Percentiles rank a stretch among this genome's conserved stretches.
Conservation (phyloP, 2,113 vertebrate genomes). For the Hypomesus transpacificus region DNA sequence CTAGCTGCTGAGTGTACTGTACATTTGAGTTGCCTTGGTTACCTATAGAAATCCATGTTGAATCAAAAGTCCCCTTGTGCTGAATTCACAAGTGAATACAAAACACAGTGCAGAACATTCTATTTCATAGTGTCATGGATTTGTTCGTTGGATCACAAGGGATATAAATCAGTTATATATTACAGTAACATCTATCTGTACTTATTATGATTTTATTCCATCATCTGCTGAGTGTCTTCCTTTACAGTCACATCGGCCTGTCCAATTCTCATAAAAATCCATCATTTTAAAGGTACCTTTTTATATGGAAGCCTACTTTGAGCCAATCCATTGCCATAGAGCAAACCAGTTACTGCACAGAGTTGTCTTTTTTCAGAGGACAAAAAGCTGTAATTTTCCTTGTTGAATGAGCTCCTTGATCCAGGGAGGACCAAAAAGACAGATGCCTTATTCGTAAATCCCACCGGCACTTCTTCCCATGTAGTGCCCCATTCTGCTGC, state of each 20-base stretch:
- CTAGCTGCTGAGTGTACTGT: slow-evolving; percentile 22
- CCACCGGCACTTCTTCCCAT: slow-evolving; percentile 21
- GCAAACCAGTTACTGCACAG: slow-evolving; percentile 26
- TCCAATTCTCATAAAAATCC: slow-evolving; percentile 32
- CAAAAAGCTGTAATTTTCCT: slow-evolving; percentile 48
- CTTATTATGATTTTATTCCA: neutral
- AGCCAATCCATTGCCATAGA: slow-evolving; percentile 43
- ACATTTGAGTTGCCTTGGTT: slow-evolving; percentile 44
- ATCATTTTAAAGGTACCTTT: slow-evolving; percentile 20
- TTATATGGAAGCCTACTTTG: slow-evolving; percentile 22
- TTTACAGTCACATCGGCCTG: slow-evolving; percentile 24
- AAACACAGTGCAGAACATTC: neutral
- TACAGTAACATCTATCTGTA: neutral
- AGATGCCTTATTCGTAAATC: slow-evolving; percentile 62
- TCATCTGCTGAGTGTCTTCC: neutral
- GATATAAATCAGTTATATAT: neutral
- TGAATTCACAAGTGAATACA: slow-evolving; percentile 31
- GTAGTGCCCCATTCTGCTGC: slow-evolving; percentile 41
- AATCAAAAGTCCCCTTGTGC: slow-evolving; percentile 5
- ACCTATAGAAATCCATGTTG: slow-evolving; percentile 33
- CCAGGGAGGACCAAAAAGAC: slow-evolving; percentile 43
- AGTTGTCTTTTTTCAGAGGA: slow-evolving; percentile 32
- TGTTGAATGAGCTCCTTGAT: slow-evolving; percentile 42
- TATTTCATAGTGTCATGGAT: too few species aligned
- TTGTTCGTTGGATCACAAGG: neutral